Evolutionary conservation across 2,888 invertebrate genomes (phyloP).

Genomic region (Drosophila multiciliata): DNA sequence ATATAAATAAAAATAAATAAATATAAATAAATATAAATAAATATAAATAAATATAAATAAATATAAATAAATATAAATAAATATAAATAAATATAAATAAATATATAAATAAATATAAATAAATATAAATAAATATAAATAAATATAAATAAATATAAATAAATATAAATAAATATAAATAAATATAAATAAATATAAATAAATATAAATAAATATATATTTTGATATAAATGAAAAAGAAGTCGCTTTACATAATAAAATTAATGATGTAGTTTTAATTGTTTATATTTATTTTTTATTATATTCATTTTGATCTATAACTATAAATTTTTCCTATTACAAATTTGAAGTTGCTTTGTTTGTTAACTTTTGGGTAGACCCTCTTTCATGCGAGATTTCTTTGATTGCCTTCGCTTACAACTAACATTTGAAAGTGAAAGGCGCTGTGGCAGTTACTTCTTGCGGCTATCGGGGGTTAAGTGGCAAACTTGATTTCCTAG

Average conservation of each 20-base stretch:
- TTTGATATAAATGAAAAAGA: too few species aligned
- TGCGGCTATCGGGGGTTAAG: constrained; percentile 57
- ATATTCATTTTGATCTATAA: not conserved
- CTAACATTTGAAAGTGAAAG: constrained; percentile 54
- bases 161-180: too few species aligned
- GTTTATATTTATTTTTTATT: not conserved
- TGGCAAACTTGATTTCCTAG: constrained; percentile 19
- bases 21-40: too few species aligned
- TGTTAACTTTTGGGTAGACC: not conserved
- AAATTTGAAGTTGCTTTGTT: not conserved
- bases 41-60: too few species aligned
- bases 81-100: too few species aligned
- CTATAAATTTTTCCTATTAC: not conserved
- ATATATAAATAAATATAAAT: too few species aligned
- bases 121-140: too few species aligned
- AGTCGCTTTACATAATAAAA: not conserved
- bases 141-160: too few species aligned
- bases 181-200: too few species aligned
- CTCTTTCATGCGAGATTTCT: not conserved
- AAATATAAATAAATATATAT: too few species aligned
- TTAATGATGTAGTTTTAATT: not conserved
- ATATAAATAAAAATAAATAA: too few species aligned
- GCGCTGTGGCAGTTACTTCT: constrained; percentile 42
- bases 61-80: too few species aligned
- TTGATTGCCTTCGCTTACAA: constrained; percentile 8